phyloP scores from a whole-genome alignment of 2,888 invertebrate genomes.

The Drepanosiphum platanoidis region DNA sequence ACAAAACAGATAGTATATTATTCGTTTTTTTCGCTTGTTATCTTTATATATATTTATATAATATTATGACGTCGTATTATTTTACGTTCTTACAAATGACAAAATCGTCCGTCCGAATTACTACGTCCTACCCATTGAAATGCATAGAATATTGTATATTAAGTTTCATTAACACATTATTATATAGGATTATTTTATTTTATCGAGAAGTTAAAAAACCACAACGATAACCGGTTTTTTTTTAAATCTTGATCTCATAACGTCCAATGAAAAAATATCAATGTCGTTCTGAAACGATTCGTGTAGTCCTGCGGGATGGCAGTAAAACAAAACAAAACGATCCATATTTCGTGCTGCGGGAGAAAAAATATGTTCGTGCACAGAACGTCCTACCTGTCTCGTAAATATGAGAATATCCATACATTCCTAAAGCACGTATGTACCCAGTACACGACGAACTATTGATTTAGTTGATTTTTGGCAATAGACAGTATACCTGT shows the following conservation, averaged over 20 bases:
- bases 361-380: conserved; percentile 18
- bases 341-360: conserved; percentile 1
- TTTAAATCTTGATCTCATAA: conserved; percentile 4
- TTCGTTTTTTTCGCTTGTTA: too few species aligned
- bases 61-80: neutral
- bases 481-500: too few species aligned
- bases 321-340: neutral
- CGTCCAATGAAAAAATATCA: neutral
- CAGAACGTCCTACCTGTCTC: conserved; percentile 2
- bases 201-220: neutral
- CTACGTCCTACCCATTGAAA: neutral
- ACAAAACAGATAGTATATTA: too few species aligned
- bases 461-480: neutral
- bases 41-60: too few species aligned
- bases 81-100: neutral
- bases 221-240: conserved; percentile 21
- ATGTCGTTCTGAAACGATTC: neutral
- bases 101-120: neutral
- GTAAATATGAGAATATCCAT: neutral
- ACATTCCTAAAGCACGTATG: neutral
- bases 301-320: neutral
- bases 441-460: neutral
- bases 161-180: neutral
- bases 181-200: too few species aligned
- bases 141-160: neutral